A percentile compares a stretch with the other conserved stretches of the same genome.
Conservation (phyloP, 2,888 invertebrate genomes). For the Dione juno region DNA sequence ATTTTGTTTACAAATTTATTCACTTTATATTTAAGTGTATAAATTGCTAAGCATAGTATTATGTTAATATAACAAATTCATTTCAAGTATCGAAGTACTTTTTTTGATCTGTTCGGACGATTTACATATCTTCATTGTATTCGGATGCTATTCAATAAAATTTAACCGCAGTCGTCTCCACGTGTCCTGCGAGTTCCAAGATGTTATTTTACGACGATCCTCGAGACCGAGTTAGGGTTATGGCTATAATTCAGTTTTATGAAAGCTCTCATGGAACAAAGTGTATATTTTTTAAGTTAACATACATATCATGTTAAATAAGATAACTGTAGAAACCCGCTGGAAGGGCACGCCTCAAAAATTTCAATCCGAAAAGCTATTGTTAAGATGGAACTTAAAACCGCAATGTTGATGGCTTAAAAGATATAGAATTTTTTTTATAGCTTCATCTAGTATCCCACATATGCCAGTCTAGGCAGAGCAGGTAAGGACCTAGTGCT, state of each 20-base stretch:
- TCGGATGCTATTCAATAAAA: conserved; percentile 75
- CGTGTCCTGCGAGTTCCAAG: conserved; percentile 75
- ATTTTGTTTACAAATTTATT: too few species aligned
- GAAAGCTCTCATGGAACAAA: conserved; percentile 80
- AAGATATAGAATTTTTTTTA: too few species aligned
- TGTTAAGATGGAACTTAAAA: neutral
- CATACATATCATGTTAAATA: conserved; percentile 64
- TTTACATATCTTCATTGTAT: conserved; percentile 79
- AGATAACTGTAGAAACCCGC: conserved; percentile 46
- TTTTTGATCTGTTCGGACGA: conserved; percentile 46
- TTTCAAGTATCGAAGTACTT: conserved; percentile 25
- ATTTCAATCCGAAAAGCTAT: conserved; percentile 2
- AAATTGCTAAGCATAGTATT: conserved; percentile 17
- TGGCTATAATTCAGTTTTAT: conserved; percentile 81
- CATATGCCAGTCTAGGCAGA: too few species aligned
- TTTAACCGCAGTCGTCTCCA: conserved; percentile 74
- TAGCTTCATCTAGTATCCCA: too few species aligned
- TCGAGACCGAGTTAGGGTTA: conserved; percentile 78
- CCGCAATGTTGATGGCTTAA: too few species aligned
- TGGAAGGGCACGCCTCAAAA: neutral
- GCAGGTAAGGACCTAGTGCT: too few species aligned
- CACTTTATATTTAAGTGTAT: neutral
- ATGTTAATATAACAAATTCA: conserved; percentile 31
- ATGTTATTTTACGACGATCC: conserved; percentile 79
- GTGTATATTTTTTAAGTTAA: conserved; percentile 73